These are phyloP conservation scores for Eurytoma californica DNA, from an alignment of 2,888 invertebrate species.

Conservation along the genomic window DNA sequence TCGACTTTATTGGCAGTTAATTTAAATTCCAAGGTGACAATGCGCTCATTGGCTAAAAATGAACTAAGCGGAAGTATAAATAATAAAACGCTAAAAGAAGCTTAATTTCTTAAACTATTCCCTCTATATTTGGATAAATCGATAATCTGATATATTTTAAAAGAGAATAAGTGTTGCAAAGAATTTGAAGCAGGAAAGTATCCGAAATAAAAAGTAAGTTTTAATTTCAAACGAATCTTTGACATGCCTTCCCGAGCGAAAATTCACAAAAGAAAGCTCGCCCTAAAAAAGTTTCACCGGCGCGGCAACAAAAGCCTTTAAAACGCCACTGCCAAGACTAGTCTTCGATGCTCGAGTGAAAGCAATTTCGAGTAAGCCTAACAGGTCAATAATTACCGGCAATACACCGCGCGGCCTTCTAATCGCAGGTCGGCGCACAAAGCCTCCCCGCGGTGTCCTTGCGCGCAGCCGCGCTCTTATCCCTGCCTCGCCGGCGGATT, in stretches of 20 bases:
- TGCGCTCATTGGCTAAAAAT: background rate
- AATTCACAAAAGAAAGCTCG: conserved; percentile 12
- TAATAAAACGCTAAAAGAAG: background rate
- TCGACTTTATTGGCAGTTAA: too few species aligned
- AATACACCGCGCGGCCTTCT: background rate
- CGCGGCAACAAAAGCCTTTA: conserved; percentile 11
- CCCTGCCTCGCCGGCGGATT: too few species aligned
- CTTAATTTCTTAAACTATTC: background rate
- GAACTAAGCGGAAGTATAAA: background rate
- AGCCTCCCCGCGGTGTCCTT: background rate
- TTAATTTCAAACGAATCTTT: conserved; percentile 6
- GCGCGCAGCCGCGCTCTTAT: too few species aligned
- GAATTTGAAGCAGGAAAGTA: background rate
- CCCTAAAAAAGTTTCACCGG: background rate
- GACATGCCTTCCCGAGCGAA: background rate
- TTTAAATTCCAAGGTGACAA: background rate
- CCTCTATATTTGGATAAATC: too few species aligned
- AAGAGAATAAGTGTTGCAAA: background rate
- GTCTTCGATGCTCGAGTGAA: conserved; percentile 9
- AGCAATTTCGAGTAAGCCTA: conserved; percentile 36
- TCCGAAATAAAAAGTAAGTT: background rate
- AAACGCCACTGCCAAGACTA: conserved; percentile 19
- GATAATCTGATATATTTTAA: too few species aligned
- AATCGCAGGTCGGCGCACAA: conserved; percentile 7
- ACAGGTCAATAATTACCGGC: conserved; percentile 39